phyloP scores from a whole-genome alignment of 1,140 invertebrate genomes.

The Trinorchestia longiramus region DNA sequence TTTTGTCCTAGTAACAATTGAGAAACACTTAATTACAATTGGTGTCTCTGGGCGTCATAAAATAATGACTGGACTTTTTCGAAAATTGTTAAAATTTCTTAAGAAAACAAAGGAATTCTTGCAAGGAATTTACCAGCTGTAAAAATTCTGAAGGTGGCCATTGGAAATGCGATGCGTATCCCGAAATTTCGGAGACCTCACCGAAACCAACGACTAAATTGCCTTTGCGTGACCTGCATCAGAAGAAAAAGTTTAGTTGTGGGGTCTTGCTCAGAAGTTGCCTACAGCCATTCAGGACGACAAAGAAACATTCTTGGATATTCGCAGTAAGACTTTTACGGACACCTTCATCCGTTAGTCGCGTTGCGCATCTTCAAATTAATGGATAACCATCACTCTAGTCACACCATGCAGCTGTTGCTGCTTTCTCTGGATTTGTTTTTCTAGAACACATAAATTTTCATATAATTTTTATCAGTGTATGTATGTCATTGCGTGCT shows the following conservation, averaged over 20 bases:
- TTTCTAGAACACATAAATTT: neutral
- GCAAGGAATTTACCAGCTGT: neutral
- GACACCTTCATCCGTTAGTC: neutral
- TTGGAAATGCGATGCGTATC: constrained; percentile 32
- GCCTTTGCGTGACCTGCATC: neutral
- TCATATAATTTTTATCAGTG: too few relatives aligned
- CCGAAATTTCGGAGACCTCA: neutral
- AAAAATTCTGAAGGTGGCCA: neutral
- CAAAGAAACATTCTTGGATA: neutral
- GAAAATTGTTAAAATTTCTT: neutral
- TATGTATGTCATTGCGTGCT: too few relatives aligned
- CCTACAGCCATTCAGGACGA: neutral
- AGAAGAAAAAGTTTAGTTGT: neutral
- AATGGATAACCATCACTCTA: neutral
- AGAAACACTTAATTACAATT: neutral
- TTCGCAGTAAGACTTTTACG: neutral
- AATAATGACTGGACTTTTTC: neutral
- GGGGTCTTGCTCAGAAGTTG: neutral
- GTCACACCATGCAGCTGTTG: neutral
- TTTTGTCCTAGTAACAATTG: neutral
- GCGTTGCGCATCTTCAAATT: neutral
- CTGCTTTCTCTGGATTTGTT: neutral
- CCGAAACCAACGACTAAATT: constrained; percentile 1
- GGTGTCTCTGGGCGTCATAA: neutral
- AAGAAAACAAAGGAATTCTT: neutral